Evolutionary conservation across 2,888 invertebrate species (phyloP).

Genomic region (Nudaria mundana): DNA sequence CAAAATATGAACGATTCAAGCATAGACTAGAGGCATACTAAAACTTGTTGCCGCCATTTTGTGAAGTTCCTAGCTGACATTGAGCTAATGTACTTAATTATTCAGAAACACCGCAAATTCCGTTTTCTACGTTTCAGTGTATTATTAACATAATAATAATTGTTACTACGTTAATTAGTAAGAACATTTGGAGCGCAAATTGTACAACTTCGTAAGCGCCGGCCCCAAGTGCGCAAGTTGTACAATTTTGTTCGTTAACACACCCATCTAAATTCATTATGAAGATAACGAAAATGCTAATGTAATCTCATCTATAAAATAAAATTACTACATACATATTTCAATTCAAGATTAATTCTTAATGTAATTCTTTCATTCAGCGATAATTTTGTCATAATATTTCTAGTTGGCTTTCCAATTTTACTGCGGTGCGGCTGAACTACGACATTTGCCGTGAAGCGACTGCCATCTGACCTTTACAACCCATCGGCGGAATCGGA

Average conservation of each 20-base stretch:
- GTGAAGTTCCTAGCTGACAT: no score
- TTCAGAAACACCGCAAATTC: constrained; percentile 19
- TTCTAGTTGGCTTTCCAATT: no score
- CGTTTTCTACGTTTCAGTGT: constrained; percentile 17
- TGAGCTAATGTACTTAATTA: no score
- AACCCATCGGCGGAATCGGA: no score
- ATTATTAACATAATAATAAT: constrained; percentile 44
- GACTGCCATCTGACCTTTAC: no score
- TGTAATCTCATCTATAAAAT: constrained; percentile 13
- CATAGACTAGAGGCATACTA: no score
- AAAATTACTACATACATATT: constrained; percentile 14
- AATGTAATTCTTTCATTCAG: no score
- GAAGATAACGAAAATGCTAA: constrained; percentile 17
- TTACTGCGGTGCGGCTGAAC: no score
- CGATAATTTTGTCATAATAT: no score
- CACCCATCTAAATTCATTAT: constrained; percentile 1
- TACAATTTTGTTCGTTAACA: constrained; percentile 22
- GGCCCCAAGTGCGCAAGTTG: constrained; percentile 21
- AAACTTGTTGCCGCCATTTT: constrained; percentile 4
- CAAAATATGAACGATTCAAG: no score
- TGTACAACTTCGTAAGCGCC: constrained; percentile 20
- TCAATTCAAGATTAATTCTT: no score
- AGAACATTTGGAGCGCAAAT: constrained; percentile 29
- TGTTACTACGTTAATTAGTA: constrained; percentile 35
- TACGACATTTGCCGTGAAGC: no score